Conservation (phyloP, 35 echinoderm and acorn worm species). For the Eucidaris tribuloides region DNA sequence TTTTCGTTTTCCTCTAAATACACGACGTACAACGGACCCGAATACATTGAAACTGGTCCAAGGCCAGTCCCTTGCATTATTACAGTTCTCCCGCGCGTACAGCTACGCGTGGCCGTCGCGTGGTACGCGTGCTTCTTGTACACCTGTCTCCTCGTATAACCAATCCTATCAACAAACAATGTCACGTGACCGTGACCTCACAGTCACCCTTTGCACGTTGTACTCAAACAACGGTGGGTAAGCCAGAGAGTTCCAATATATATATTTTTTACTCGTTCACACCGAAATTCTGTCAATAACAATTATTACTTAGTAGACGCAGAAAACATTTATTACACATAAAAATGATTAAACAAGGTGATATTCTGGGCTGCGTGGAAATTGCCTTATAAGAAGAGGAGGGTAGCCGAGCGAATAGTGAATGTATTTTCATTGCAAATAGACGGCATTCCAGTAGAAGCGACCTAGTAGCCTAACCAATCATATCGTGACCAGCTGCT, state of each 20-base stretch:
- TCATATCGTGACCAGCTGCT: slow-evolving; percentile 22
- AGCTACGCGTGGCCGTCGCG: slow-evolving; percentile 28
- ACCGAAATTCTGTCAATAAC: no score
- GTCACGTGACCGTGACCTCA: slow-evolving; percentile 11
- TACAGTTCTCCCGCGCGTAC: no score
- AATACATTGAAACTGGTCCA: no score
- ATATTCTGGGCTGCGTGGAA: slow-evolving; percentile 8
- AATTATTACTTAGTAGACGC: no score
- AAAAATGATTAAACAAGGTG: no score
- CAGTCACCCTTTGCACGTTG: background rate
- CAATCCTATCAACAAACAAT: background rate
- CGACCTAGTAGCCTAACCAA: slow-evolving; percentile 26
- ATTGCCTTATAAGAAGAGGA: slow-evolving; percentile 25
- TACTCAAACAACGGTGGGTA: no score
- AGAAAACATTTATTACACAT: no score
- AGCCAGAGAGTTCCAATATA: no score
- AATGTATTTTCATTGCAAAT: slow-evolving; percentile 40
- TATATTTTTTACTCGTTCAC: no score
- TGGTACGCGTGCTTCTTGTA: slow-evolving; percentile 20
- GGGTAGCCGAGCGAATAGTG: background rate
- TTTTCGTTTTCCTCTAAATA: no score
- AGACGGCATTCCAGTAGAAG: slow-evolving; percentile 28
- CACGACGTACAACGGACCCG: no score
- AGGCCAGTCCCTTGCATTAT: no score
- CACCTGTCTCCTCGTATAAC: slow-evolving; percentile 24